phyloP scores from a whole-genome alignment of 2,888 invertebrate species.

The Oxytorus armatus region DNA sequence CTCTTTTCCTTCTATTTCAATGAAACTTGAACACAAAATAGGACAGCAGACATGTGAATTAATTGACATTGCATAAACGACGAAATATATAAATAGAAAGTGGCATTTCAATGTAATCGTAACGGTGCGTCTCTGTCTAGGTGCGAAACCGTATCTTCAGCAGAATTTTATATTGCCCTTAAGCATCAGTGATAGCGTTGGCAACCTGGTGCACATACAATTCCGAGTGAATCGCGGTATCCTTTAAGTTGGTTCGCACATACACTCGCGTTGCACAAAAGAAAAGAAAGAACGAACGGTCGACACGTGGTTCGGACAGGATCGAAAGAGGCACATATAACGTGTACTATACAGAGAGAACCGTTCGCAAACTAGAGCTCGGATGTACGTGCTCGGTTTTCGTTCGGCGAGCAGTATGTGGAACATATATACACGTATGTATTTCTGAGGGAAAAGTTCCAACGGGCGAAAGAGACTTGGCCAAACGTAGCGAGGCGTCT shows the following conservation, averaged over 20 bases:
- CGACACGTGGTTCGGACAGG: constrained; percentile 67
- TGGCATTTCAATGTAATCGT: too few relatives aligned
- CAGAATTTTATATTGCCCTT: neutral
- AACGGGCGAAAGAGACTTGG: constrained; percentile 33
- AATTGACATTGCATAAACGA: neutral
- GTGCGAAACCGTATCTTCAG: neutral
- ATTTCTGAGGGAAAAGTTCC: constrained; percentile 52
- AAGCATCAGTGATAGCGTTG: neutral
- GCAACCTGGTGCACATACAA: neutral
- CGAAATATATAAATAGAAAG: neutral
- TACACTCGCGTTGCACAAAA: constrained; percentile 22
- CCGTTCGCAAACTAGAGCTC: constrained; percentile 27
- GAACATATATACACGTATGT: constrained; percentile 10
- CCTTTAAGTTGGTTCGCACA: constrained; percentile 25
- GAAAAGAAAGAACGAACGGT: constrained; percentile 58
- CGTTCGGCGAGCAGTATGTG: constrained; percentile 24
- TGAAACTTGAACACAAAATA: neutral
- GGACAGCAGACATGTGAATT: too few relatives aligned
- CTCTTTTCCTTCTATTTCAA: too few relatives aligned
- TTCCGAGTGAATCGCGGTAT: constrained; percentile 14
- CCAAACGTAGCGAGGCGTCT: constrained; percentile 32
- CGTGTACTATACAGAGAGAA: constrained; percentile 9
- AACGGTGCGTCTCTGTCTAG: neutral
- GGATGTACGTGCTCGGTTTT: constrained; percentile 61
- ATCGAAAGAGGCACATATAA: constrained; percentile 29